Percentiles rank a stretch among this genome's conserved stretches.
Evolutionary conservation across 64 coral and sea anemone species (phyloP).

Genomic region (Montipora foliosa): DNA sequence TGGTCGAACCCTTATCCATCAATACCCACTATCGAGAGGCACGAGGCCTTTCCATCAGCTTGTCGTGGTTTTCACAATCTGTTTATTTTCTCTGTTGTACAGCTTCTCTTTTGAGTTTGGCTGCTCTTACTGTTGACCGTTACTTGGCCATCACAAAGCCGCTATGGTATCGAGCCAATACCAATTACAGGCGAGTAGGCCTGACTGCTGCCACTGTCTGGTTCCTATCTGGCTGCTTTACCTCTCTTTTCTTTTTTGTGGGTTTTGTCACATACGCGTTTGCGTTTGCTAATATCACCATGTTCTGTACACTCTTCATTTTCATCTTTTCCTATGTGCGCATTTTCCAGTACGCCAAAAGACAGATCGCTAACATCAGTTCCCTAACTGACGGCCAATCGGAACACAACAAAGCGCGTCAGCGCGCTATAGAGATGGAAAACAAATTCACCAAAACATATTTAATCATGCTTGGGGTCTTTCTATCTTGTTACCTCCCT

Average conservation of each 20-base stretch:
- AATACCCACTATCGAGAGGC: conserved; percentile 58
- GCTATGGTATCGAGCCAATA: conserved; percentile 65
- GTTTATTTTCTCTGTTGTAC: conserved; percentile 75
- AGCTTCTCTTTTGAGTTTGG: conserved; percentile 69
- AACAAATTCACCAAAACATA: conserved; percentile 90
- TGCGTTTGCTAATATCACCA: conserved; percentile 84
- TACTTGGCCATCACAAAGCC: conserved; percentile 75
- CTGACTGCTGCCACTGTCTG: conserved; percentile 56
- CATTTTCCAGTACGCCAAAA: conserved; percentile 80
- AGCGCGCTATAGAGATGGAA: conserved; percentile 70
- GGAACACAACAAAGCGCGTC: conserved; percentile 58
- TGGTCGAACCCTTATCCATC: conserved; percentile 61
- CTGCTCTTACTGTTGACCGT: conserved; percentile 60
- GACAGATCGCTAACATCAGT: conserved; percentile 36
- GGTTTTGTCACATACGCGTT: conserved; percentile 95
- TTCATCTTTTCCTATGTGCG: conserved; percentile 89
- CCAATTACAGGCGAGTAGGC: conserved; percentile 53
- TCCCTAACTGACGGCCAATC: conserved; percentile 14
- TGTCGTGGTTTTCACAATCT: conserved; percentile 61
- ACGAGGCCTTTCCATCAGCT: conserved; percentile 8
- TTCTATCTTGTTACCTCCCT: conserved; percentile 85
- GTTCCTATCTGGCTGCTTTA: conserved; percentile 57
- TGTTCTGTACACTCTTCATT: conserved; percentile 85
- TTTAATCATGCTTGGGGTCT: conserved; percentile 75
- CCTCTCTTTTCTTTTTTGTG: conserved; percentile 79